Conservation (phyloP, 2,113 vertebrate species). For the Archocentrus centrarchus region DNA sequence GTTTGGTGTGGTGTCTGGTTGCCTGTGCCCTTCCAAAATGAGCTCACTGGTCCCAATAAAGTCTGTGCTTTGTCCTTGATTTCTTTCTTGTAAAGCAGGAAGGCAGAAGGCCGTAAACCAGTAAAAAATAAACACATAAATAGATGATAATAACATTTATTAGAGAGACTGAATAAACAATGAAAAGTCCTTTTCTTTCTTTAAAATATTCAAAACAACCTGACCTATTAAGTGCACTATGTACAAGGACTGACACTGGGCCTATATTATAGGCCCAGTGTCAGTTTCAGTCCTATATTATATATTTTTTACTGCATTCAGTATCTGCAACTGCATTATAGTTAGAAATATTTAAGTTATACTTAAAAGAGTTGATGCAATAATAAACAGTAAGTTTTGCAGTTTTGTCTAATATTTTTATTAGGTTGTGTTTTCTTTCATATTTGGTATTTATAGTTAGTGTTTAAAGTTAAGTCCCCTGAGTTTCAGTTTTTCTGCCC, state of each 20-base stretch:
- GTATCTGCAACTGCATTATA: not conserved
- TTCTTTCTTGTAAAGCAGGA: not conserved
- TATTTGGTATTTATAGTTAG: no score
- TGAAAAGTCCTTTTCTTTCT: not conserved
- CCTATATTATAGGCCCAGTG: not conserved
- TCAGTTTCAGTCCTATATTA: not conserved
- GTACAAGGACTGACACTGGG: not conserved
- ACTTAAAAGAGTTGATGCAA: not conserved
- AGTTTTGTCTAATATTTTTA: no score
- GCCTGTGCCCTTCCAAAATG: conserved; percentile 4
- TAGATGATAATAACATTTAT: not conserved
- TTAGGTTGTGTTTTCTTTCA: no score
- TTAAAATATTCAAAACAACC: not conserved
- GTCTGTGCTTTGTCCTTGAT: not conserved
- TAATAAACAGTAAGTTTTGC: not conserved
- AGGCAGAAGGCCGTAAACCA: not conserved
- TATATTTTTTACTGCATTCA: not conserved
- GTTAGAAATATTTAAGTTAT: not conserved
- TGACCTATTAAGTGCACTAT: not conserved
- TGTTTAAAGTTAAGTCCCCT: no score
- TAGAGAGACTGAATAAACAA: not conserved
- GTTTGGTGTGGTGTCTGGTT: not conserved
- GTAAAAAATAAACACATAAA: not conserved
- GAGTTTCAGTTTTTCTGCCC: no score
- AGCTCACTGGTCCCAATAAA: conserved; percentile 2